Base-by-base conservation (phyloP, 1,140 invertebrate species). In the Heliothis subflexa region DNA sequence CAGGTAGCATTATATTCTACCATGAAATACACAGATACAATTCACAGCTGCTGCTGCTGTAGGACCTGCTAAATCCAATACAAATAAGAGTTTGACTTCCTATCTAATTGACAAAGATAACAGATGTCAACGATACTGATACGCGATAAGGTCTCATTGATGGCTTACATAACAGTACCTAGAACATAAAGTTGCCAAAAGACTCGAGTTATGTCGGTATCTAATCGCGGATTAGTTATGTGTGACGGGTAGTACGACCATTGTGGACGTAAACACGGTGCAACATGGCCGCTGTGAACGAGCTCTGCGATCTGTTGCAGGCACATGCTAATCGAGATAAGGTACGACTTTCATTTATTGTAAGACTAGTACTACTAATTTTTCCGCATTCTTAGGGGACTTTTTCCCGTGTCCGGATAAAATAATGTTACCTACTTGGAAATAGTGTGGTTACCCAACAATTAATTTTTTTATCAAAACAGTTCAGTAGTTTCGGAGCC, bases 301-400 rank as follows among this genome's bases (percentile, higher is more conserved):
- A 93, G 74, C 50, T 93, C 13, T 86, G 87, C 50, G 85, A 90
- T 50, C 78, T 94, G 64, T 64, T 94, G 73, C 90, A 91, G 68
- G 52, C 83, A 21, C 90, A 94, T 62, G 81, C 85, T 0, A 92
- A 91, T 80, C 81, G 92, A 21, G 92, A 94, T 85, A 94, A 94
- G 89, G 92, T 93, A 86, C 54, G 80, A 16, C 1, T 40, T 40
- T 40, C 33, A 40, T 40, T 40, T 40, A 40, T 9, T 40, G 1
- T 9, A 40, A 40, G 1, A 9, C 5, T 40, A 9, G 33, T 40
- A 25, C 21, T 25, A 25, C 21, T 25, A 25, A 25, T 25, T 25
- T 25, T 25, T 2, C 21, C 21, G 21, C 21, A 2, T n/a, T n/a
- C n/a, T n/a, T n/a, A n/a, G n/a, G n/a, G n/a, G n/a, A n/a, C n/a